These are phyloP conservation scores for Portunus trituberculatus DNA, from an alignment of 1,140 invertebrate genomes.

Conservation along the genomic window DNA sequence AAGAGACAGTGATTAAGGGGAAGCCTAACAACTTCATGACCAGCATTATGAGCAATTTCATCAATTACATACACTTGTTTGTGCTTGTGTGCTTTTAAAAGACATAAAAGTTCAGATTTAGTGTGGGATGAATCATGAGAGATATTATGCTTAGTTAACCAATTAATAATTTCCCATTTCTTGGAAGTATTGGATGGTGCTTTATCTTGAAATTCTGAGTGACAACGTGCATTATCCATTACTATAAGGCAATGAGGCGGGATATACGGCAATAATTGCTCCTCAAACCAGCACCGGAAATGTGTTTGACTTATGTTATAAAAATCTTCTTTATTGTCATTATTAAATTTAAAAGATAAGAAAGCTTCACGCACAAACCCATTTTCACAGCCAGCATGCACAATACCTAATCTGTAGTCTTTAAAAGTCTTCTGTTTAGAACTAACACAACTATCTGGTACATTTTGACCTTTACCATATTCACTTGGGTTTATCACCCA, in stretches of 20 bases:
- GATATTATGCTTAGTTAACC: constrained; percentile 24
- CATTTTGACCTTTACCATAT: not conserved
- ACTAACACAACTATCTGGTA: not conserved
- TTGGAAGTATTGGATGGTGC: not conserved
- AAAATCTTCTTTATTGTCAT: not conserved
- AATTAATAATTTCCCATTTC: not conserved
- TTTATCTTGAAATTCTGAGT: not conserved
- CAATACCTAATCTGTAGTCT: not conserved
- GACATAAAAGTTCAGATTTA: not conserved
- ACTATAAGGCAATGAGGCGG: not conserved
- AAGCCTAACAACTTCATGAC: constrained; percentile 38
- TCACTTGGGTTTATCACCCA: not conserved
- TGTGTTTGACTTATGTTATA: not conserved
- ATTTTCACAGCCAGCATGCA: constrained; percentile 14
- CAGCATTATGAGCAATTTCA: constrained; percentile 9
- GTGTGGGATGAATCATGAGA: constrained; percentile 27
- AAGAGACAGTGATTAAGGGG: constrained; percentile 44
- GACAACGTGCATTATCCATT: constrained; percentile 49
- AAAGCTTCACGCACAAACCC: constrained; percentile 45
- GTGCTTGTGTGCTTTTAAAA: not conserved
- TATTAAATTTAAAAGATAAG: constrained; percentile 29
- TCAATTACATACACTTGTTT: constrained; percentile 44
- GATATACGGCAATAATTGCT: constrained; percentile 33
- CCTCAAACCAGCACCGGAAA: constrained; percentile 25
- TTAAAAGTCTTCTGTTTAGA: constrained; percentile 25